Conservation (phyloP, 2,797 vertebrate species). For the Propithecus perrieri region DNA sequence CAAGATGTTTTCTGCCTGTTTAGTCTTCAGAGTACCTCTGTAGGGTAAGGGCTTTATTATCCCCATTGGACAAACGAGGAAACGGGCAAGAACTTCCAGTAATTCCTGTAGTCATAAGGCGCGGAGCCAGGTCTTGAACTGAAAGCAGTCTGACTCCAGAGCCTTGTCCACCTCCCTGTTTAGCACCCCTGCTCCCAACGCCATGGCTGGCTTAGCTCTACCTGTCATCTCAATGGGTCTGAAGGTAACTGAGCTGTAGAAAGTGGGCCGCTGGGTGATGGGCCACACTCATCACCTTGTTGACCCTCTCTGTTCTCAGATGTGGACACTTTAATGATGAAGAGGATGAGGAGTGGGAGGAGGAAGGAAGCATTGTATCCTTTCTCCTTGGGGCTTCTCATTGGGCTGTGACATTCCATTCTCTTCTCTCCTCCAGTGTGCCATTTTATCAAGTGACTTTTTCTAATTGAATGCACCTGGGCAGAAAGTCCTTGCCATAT, state of each 20-base stretch:
- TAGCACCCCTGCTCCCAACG: neutral
- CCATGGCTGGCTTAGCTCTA: neutral
- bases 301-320: neutral
- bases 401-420: slow-evolving; percentile 40
- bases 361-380: neutral
- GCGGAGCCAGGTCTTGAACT: neutral
- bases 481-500: neutral
- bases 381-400: neutral
- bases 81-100: neutral
- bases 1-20: neutral
- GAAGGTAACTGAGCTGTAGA: neutral
- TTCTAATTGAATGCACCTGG: slow-evolving; percentile 49
- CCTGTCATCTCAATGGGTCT: neutral
- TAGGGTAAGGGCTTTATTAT: neutral
- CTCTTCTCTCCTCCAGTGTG: neutral
- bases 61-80: neutral
- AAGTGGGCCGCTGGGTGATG: neutral
- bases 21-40: neutral
- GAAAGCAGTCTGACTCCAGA: neutral
- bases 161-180: neutral
- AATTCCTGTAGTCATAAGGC: neutral
- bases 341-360: neutral
- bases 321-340: neutral
- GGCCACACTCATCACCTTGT: neutral
- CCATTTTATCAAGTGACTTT: slow-evolving; percentile 43